These are phyloP conservation scores for Actinernus sp. DNA, from an alignment of 92 coral and sea anemone genomes.

Conservation along the genomic window DNA sequence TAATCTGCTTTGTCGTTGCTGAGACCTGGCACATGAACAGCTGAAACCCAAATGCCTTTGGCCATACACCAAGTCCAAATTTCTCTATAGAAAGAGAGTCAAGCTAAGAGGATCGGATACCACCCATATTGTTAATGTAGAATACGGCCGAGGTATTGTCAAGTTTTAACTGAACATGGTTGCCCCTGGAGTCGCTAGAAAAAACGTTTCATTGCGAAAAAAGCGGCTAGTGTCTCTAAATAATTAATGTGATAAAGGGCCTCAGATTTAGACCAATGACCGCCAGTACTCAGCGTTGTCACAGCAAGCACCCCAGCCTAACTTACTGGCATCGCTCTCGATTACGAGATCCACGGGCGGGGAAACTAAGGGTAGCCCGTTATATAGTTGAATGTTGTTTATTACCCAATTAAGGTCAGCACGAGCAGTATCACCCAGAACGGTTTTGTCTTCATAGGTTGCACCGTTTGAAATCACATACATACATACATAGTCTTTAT, in stretches of 20 bases:
- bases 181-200: neutral
- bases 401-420: slow-evolving; percentile 1
- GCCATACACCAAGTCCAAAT: slow-evolving; percentile 8
- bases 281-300: no score
- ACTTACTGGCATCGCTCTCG: slow-evolving; percentile 22
- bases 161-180: slow-evolving; percentile 10
- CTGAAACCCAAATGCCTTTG: neutral
- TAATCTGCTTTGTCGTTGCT: neutral
- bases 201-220: slow-evolving; percentile 29
- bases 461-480: neutral
- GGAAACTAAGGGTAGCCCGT: neutral
- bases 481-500: no score
- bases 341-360: slow-evolving; percentile 1
- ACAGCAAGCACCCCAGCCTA: slow-evolving; percentile 29
- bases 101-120: neutral
- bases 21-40: slow-evolving; percentile 11
- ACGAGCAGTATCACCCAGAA: neutral
- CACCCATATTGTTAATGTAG: slow-evolving; percentile 37
- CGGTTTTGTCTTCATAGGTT: slow-evolving; percentile 13
- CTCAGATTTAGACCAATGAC: slow-evolving; percentile 31
- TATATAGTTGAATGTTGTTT: neutral
- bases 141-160: slow-evolving; percentile 28
- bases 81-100: neutral
- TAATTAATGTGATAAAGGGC: slow-evolving; percentile 14
- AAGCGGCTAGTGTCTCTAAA: slow-evolving; percentile 21